Evolutionary conservation across 2,113 vertebrate genomes (phyloP).

Genomic region (Rhabdomys dilectus): DNA sequence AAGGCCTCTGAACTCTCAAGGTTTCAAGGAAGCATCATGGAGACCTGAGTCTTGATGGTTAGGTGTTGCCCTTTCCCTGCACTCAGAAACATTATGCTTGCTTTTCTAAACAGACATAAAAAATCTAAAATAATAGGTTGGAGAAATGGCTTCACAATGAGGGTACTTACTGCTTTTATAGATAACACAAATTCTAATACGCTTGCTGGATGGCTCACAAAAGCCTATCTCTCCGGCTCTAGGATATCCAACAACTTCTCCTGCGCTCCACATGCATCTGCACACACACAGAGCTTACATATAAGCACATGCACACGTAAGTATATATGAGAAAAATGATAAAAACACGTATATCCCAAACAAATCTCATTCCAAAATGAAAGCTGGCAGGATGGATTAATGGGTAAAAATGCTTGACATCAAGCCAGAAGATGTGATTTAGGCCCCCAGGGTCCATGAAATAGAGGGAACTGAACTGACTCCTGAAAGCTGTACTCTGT

Average conservation of each 20-base stretch:
- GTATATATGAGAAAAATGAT: not conserved
- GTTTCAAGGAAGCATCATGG: constrained; percentile 51
- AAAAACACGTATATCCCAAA: not conserved
- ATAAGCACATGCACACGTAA: not conserved
- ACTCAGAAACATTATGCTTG: constrained; percentile 2
- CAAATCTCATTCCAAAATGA: not conserved
- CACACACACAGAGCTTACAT: not conserved
- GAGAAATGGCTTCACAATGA: not conserved
- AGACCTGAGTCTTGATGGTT: not conserved
- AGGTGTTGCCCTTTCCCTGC: constrained; percentile 46
- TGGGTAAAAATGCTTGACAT: not conserved
- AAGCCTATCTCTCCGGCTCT: not conserved
- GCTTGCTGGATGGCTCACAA: not conserved
- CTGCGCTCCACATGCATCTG: not conserved
- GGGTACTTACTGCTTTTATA: too few relatives aligned
- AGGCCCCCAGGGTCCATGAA: not conserved
- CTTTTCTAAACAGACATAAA: constrained; percentile 48
- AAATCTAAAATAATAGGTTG: not conserved
- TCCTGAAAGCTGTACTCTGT: not conserved
- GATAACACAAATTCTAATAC: not conserved
- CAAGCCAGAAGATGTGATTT: not conserved
- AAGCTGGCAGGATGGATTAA: not conserved
- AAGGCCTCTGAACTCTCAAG: not conserved
- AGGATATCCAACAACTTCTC: not conserved
- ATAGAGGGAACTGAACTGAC: not conserved